These are phyloP conservation scores for Leucoma salicis DNA, from an alignment of 2,888 invertebrate genomes.

Conservation along the genomic window DNA sequence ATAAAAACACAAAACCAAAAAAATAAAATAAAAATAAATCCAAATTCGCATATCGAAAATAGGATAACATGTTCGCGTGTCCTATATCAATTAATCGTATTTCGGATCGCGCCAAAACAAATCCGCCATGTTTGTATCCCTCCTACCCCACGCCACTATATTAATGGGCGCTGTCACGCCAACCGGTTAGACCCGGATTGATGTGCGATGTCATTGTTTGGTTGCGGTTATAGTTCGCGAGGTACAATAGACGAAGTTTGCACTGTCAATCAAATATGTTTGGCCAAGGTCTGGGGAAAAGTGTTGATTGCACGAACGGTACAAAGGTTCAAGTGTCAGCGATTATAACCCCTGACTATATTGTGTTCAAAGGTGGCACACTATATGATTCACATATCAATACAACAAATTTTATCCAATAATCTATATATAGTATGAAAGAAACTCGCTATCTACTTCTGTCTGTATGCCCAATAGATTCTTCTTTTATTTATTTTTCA, in stretches of 20 bases:
- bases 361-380: too few relatives aligned
- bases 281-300: conserved; percentile 14
- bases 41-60: conserved; percentile 42
- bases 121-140: conserved; percentile 59
- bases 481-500: too few relatives aligned
- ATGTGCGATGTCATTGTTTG: conserved; percentile 41
- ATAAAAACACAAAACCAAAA: too few relatives aligned
- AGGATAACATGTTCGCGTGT: conserved; percentile 51
- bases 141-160: conserved; percentile 28
- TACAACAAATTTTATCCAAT: too few relatives aligned
- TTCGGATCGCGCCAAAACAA: conserved; percentile 70
- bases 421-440: too few relatives aligned
- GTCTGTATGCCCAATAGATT: too few relatives aligned
- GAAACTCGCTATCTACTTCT: too few relatives aligned
- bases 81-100: conserved; percentile 67
- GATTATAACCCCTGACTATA: too few relatives aligned
- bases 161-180: conserved; percentile 60
- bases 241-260: conserved; percentile 23
- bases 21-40: too few relatives aligned
- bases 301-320: conserved; percentile 1
- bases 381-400: too few relatives aligned
- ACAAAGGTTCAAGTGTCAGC: neutral
- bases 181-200: conserved; percentile 47
- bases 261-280: conserved; percentile 32
- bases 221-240: conserved; percentile 30